These are phyloP conservation scores for Eurystomus gularis DNA, from an alignment of 2,113 vertebrate genomes.

Conservation along the genomic window DNA sequence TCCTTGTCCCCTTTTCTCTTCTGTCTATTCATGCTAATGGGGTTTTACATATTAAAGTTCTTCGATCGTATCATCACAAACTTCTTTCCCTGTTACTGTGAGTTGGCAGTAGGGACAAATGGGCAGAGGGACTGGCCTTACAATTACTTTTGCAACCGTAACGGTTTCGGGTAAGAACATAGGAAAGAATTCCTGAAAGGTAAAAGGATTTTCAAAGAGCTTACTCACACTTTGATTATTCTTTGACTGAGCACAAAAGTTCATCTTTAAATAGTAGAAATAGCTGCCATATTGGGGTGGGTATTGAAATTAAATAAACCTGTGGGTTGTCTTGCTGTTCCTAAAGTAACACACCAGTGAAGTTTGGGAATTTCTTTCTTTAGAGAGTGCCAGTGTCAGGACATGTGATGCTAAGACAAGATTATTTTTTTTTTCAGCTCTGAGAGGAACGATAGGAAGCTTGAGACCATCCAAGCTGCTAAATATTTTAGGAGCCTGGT, in stretches of 20 bases:
- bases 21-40: constrained; percentile 74
- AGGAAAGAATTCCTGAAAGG: constrained; percentile 82
- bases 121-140: constrained; percentile 64
- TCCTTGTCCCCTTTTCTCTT: constrained; percentile 73
- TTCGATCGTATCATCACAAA: neutral
- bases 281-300: constrained; percentile 75
- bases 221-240: constrained; percentile 46
- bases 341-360: constrained; percentile 89
- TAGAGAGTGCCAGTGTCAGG: constrained; percentile 66
- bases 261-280: constrained; percentile 82
- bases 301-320: constrained; percentile 76
- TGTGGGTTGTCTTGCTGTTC: constrained; percentile 94
- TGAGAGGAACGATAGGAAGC: constrained; percentile 72
- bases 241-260: constrained; percentile 85
- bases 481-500: constrained; percentile 78
- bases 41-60: constrained; percentile 24
- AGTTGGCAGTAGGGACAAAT: constrained; percentile 75
- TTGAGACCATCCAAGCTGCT: constrained; percentile 74
- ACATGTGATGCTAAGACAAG: constrained; percentile 63
- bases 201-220: constrained; percentile 72
- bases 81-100: constrained; percentile 69
- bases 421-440: constrained; percentile 43
- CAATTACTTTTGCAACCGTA: neutral
- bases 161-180: neutral
- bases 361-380: constrained; percentile 61